Evolutionary conservation across 2,888 invertebrate genomes (phyloP), one percentile per base, ranked within the genome.

Genomic region (Malacosoma neustria): DNA sequence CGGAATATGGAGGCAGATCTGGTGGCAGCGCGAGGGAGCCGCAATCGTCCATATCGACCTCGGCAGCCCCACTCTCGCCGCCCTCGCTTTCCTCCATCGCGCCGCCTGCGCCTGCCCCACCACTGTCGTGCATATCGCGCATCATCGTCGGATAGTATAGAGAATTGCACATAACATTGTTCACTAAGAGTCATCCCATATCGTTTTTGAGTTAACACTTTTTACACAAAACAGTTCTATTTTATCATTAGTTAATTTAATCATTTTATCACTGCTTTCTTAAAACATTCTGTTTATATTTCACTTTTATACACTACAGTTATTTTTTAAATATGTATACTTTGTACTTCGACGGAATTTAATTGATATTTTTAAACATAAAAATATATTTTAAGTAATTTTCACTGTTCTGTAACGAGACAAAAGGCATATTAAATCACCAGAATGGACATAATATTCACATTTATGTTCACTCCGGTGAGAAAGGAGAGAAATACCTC

Each of bases 101-200:
- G 75, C 74, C 82, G 80, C 72, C 70, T 72, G 72, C 64, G 63
- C 75, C 74, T 68, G 70, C 72, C 65, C 80, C 82, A 62, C 65
- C 81, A 76, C 72, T 79, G 76, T 85, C 82, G 77, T 81, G 82
- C 63, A 84, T 77, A 64, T 84, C 86, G 71, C 81, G 85, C 85
- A 86, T 87, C 85, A 86, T 86, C 82, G 82, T 84, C 66, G 73
- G 68, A 66, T 62, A 62, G 76, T 68, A 76, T 45, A 72, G 72
- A 67, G 61, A 70, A 73, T 70, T 64, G 72, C 62, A 72, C 64
- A 66, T 66, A 71, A 75, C 81, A 84, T 84, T 76, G 74, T 74
- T 72, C 84, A 82, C 81, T 79, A 77, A 77, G 72, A 84, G 73
- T 84, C 85, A 85, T 85, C 82, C 84, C 85, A 85, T 84, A 85